Conservation (phyloP, 2,797 vertebrate species). For the Paramormyrops hopkinsi region DNA sequence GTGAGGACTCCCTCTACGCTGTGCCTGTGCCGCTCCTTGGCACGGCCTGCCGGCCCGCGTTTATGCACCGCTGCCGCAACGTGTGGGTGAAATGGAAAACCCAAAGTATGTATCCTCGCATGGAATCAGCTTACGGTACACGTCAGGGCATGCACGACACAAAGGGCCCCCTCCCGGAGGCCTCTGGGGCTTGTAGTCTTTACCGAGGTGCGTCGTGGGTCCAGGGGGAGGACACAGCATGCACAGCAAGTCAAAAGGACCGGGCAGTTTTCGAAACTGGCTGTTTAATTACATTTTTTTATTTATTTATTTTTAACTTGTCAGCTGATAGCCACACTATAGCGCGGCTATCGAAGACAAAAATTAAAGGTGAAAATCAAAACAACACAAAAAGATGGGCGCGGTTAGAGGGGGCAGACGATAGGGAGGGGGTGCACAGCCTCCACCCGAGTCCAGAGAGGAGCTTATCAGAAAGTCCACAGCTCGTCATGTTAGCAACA, state of each 20-base stretch:
- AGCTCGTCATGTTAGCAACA: not conserved
- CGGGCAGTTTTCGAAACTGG: slow-evolving; percentile 62
- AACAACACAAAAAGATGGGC: slow-evolving; percentile 7
- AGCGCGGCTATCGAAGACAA: slow-evolving; percentile 4
- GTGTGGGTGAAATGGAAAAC: slow-evolving; percentile 77
- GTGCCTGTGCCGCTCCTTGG: slow-evolving; percentile 77
- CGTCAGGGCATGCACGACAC: slow-evolving; percentile 74
- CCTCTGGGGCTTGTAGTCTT: slow-evolving; percentile 35
- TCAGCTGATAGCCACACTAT: slow-evolving; percentile 12
- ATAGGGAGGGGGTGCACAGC: slow-evolving; percentile 21
- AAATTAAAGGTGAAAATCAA: slow-evolving; percentile 10
- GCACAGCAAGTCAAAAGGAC: slow-evolving; percentile 63
- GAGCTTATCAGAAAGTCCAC: not conserved
- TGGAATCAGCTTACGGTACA: slow-evolving; percentile 74
- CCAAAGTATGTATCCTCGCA: slow-evolving; percentile 77
- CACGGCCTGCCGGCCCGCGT: slow-evolving; percentile 75
- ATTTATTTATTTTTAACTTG: not conserved
- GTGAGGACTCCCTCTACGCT: slow-evolving; percentile 76
- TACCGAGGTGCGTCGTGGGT: slow-evolving; percentile 61
- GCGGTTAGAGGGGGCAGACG: not conserved
- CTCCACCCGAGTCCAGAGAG: not conserved
- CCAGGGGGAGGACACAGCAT: slow-evolving; percentile 65
- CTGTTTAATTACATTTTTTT: slow-evolving; percentile 56
- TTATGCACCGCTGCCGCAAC: slow-evolving; percentile 79
- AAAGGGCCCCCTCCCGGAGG: slow-evolving; percentile 35